A percentile compares a stretch with the other conserved stretches of the same genome.
Evolutionary conservation across 2,113 vertebrate genomes (phyloP).

Genomic region (Prionailurus viverrinus): DNA sequence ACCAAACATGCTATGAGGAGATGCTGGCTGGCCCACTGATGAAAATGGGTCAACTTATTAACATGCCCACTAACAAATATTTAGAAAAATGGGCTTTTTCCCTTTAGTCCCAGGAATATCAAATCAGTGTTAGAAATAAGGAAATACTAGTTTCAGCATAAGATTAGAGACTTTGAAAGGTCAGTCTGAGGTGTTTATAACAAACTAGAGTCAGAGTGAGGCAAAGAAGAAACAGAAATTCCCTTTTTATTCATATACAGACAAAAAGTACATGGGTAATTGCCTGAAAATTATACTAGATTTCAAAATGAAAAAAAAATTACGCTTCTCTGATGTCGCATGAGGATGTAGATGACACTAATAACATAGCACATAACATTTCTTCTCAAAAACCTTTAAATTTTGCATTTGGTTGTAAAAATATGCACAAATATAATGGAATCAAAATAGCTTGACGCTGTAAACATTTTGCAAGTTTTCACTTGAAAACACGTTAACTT

Average conservation of each 20-base stretch:
- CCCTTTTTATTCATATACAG: not conserved
- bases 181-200: conserved; percentile 3
- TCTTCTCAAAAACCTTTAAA: conserved; percentile 2
- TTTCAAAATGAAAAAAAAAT: conserved; percentile 21
- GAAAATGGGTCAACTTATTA: not conserved
- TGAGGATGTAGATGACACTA: not conserved
- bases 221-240: not conserved
- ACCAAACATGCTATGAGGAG: not conserved
- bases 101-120: not conserved
- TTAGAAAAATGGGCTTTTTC: not conserved
- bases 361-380: not conserved
- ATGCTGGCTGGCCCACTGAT: not conserved
- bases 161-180: conserved; percentile 21
- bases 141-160: not conserved
- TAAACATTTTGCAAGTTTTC: conserved; percentile 28
- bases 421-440: conserved; percentile 8
- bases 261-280: not conserved
- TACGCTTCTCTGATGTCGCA: not conserved
- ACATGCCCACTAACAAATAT: not conserved
- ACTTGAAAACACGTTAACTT: not conserved
- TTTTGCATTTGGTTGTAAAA: conserved; percentile 13
- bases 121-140: conserved; percentile 14
- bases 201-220: not conserved
- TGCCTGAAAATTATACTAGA: not conserved
- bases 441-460: not conserved